Conservation (phyloP, 2,113 vertebrate species). For the Hyaena hyaena region DNA sequence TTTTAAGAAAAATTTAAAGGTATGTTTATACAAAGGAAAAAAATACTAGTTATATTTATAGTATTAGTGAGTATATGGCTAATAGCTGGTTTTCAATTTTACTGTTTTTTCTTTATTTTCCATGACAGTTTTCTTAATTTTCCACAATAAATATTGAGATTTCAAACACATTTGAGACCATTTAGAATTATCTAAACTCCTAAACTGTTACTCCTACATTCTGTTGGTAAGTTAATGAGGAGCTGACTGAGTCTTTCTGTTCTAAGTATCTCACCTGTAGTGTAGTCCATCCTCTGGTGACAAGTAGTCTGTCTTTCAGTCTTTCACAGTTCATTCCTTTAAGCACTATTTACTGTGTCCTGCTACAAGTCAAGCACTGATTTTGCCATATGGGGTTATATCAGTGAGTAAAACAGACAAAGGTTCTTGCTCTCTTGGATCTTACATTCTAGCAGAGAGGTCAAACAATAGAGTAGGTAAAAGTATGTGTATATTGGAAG, state of each 20-base stretch:
- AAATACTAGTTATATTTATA: not conserved
- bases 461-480: not conserved
- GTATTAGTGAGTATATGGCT: not conserved
- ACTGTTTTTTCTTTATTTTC: not conserved
- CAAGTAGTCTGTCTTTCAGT: not conserved
- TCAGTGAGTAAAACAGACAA: not conserved
- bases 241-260: not conserved
- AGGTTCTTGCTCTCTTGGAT: not conserved
- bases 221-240: not conserved
- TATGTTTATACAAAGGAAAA: not conserved
- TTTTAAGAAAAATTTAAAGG: not conserved
- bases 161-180: not conserved
- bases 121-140: not conserved
- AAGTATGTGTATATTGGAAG: not conserved
- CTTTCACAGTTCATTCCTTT: not conserved
- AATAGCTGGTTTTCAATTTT: not conserved
- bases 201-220: not conserved
- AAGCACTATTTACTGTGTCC: not conserved
- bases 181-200: not conserved
- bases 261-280: not conserved
- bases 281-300: not conserved
- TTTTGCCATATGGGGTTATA: not conserved
- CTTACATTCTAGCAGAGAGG: not conserved
- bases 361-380: not conserved
- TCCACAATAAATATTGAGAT: not conserved